Base-by-base conservation (phyloP, 2,888 invertebrate genomes). In the Agonopterix subpropinquella region DNA sequence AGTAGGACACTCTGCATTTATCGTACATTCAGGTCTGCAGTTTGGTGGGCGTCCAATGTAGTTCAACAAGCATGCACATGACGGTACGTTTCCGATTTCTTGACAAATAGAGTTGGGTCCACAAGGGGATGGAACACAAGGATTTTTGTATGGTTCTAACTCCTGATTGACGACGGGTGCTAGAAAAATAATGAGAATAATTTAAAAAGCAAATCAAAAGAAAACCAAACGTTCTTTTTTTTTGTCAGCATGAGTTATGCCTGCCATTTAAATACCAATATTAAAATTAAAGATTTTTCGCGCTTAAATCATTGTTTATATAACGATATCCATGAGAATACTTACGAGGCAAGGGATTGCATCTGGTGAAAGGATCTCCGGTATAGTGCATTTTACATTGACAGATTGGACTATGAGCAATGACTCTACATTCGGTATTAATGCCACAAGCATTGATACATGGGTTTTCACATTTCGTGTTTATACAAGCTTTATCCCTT, bases 361-460 rank as follows among this genome's bases (percentile, higher is more conserved):
- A 92, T 70, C 90, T 84, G 10, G 89, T 82, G 56, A 92, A 92
- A 9, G 92, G 91, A 80, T 94, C 92, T n/a, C 94, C 94, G 39
- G 92, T 92, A 59, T 91, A 91, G 41, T 82, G 87, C 13, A 75
- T 62, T 51, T 90, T 89, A 70, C 95, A 96, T 56, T 90, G 91
- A 72, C 96, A 96, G 62, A 94, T 92, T 8, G 95, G 94, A 69
- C 92, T 94, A 65, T 95, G 95, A 73, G 94, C 94, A 48, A 93
- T 91, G 9, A 94, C 93, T 67, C 92, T 90, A 66, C 96, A 96
- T 46, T 90, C 89, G 0, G 93, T 88, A 62, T 92, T 92, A 67
- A 85, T 83, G 13, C 93, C 94, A 73, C 93, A 94, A 13, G 91
- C 89, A 61, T 91, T 91, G 13, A 89, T 79, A 60, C 96, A 96